phyloP scores from a whole-genome alignment of 2,113 vertebrate species.

The Fulmarus glacialis region DNA sequence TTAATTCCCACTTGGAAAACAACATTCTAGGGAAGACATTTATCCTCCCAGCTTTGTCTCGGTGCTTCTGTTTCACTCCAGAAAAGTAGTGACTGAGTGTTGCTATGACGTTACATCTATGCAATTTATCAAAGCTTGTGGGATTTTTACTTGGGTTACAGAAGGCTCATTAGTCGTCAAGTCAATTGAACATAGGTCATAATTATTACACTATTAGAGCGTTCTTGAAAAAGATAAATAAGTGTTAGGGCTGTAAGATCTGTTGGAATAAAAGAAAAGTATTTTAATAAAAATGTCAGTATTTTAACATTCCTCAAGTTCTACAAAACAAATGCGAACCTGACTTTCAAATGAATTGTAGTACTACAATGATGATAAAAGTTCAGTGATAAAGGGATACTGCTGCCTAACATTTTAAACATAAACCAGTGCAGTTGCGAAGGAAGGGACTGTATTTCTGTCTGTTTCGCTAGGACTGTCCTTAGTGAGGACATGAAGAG shows the following conservation, averaged over 20 bases:
- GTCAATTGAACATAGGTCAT: constrained; percentile 58
- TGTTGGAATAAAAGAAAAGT: constrained; percentile 2
- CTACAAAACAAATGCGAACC: neutral
- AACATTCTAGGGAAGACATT: neutral
- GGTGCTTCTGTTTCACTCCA: neutral
- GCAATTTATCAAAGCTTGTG: constrained; percentile 31
- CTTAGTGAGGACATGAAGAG: neutral
- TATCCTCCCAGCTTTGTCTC: neutral
- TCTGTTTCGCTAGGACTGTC: neutral
- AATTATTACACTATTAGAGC: constrained; percentile 40
- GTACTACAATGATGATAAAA: neutral
- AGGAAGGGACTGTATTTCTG: neutral
- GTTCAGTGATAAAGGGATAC: neutral
- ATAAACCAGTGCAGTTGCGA: neutral
- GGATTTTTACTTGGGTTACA: constrained; percentile 52
- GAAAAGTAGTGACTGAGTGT: neutral
- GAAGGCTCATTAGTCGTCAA: constrained; percentile 47
- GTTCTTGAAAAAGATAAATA: constrained; percentile 55
- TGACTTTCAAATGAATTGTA: constrained; percentile 5
- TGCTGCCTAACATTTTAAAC: neutral
- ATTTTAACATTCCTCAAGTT: constrained; percentile 24
- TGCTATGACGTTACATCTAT: neutral
- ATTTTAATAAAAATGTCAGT: constrained; percentile 52
- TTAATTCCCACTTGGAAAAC: neutral
- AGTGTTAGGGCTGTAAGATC: neutral